These are phyloP conservation scores for Actinernus sp. DNA, from an alignment of 92 coral and sea anemone genomes.

Conservation along the genomic window DNA sequence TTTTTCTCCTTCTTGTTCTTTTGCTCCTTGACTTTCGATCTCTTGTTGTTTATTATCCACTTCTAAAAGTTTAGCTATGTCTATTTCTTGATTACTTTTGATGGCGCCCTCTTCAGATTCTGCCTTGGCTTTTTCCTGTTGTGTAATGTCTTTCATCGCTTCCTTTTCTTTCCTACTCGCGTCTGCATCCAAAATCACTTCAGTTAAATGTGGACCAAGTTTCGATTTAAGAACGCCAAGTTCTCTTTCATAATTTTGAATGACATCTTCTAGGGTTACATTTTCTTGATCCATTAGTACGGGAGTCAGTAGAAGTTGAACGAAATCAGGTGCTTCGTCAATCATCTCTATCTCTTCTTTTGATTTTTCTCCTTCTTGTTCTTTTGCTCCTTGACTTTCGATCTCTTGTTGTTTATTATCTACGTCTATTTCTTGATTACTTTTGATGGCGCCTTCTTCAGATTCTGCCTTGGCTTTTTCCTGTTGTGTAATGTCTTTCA, in stretches of 20 bases:
- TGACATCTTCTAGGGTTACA: slow-evolving; percentile 39
- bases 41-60: background rate
- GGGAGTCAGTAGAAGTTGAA: too few species aligned
- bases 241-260: slow-evolving; percentile 33
- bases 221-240: slow-evolving; percentile 4
- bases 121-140: too few species aligned
- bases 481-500: too few species aligned
- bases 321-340: background rate
- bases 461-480: too few species aligned
- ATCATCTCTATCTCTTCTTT: too few species aligned
- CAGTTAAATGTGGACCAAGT: slow-evolving; percentile 10
- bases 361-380: background rate
- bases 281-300: too few species aligned
- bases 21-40: background rate
- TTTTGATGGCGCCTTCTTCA: too few species aligned
- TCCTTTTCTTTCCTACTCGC: background rate
- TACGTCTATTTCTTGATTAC: background rate
- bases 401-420: background rate
- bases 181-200: slow-evolving; percentile 2
- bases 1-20: too few species aligned
- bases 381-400: background rate
- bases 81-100: too few species aligned
- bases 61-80: too few species aligned
- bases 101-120: background rate
- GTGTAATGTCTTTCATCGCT: too few species aligned